Evolutionary conservation across 1,140 invertebrate species (phyloP), one percentile per base, ranked within the genome.

Genomic region (Apis florea): DNA sequence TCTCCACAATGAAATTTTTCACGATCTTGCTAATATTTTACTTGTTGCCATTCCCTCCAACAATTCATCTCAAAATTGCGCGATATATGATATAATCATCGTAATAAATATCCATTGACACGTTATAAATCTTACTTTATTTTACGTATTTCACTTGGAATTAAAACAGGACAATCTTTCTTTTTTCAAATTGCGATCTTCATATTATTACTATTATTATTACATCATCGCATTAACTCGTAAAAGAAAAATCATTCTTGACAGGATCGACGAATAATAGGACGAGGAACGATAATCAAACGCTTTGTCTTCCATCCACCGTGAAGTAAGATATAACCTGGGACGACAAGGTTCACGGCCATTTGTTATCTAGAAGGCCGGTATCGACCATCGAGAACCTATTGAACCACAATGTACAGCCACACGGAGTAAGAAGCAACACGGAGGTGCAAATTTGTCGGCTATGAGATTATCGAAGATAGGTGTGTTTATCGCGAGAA

Each of bases 401-500:
- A 71, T 79, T 61, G 77, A 71, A 79, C 78, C 61, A 53, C 78
- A 58, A 12, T 54, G 59, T 53, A 61, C 11, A 24, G 12, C 58
- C 58, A n/a, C n/a, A n/a, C n/a, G n/a, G n/a, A n/a, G 58, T 49
- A 79, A 72, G 68, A 63, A 71, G 21, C 68, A 26, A 56, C 61
- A 64, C 26, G 21, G 40, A 56, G 78, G 59, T 74, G 78, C 61
- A 80, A 74, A 80, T 80, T 80, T 73, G 70, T 17, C 12, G 61
- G n/a, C 61, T 49, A 4, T 53, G 5, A n/a, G 70, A 54, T 80
- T 80, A 80, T 80, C 78, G 78, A 19, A 31, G 21, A 40, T 13
- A 4, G 47, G 24, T 31, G 11, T 31, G 13, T 6, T 13, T 56
- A 54, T 74, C 40, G 47, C 15, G 11, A 0, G 19, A 15, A 26